Conservation (phyloP, 1,140 invertebrate species). For the Odontomachus brunneus region DNA sequence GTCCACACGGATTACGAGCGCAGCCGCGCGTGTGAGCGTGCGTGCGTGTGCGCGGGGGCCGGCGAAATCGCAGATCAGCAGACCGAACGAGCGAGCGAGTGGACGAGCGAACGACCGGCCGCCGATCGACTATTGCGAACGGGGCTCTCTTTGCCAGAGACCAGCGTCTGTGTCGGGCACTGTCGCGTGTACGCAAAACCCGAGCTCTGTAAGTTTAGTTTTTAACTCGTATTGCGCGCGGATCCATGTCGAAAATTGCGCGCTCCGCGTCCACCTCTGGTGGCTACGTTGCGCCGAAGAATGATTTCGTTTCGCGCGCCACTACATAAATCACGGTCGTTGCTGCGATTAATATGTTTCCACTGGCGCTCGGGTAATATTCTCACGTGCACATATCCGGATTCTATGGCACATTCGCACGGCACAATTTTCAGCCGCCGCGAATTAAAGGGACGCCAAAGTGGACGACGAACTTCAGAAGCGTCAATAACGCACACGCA, state of each 20-base stretch:
- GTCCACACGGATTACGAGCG: slow-evolving; percentile 82
- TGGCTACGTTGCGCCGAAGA: too few relatives aligned
- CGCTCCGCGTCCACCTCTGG: not conserved
- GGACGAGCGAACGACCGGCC: slow-evolving; percentile 34
- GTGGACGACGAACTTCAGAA: too few relatives aligned
- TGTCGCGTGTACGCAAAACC: not conserved
- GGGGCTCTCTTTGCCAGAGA: slow-evolving; percentile 14
- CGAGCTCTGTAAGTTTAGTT: not conserved
- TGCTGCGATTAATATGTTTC: too few relatives aligned
- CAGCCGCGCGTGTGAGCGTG: slow-evolving; percentile 60
- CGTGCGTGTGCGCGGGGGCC: slow-evolving; percentile 64
- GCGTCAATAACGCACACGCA: too few relatives aligned
- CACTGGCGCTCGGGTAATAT: too few relatives aligned
- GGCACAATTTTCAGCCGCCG: too few relatives aligned
- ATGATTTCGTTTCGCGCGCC: too few relatives aligned
- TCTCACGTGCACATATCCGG: too few relatives aligned
- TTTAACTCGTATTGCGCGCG: not conserved
- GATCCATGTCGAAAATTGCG: too few relatives aligned
- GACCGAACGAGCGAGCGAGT: slow-evolving; percentile 68
- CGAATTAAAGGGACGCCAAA: too few relatives aligned
- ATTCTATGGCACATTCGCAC: too few relatives aligned
- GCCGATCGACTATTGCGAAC: slow-evolving; percentile 44
- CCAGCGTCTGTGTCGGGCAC: not conserved
- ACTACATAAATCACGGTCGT: too few relatives aligned
- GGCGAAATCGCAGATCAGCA: slow-evolving; percentile 68